Base-by-base conservation (phyloP, 2,888 invertebrate genomes). In the Lampropteryx suffumata region DNA sequence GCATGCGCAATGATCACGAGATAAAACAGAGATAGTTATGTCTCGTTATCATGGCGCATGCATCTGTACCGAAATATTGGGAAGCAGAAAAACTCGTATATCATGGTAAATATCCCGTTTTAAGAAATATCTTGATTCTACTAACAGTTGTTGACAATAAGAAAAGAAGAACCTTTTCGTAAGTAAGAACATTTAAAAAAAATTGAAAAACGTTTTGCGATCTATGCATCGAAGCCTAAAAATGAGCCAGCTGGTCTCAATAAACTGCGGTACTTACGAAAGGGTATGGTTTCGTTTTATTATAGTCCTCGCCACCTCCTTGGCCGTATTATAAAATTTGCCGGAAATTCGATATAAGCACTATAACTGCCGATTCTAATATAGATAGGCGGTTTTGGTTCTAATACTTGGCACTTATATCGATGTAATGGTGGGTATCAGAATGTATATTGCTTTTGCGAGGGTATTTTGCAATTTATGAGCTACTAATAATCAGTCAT, bases 221-320 rank as follows among this genome's bases (percentile, higher is more conserved):
- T 7, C 24, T 24, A 7, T n/a, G n/a, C n/a, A n/a, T n/a, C 6
- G 3, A 7, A 24, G 1, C 6, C 24, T 5, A 24, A 7, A 29
- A 12, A 9, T 30, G 32, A 32, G 7, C 28, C 9, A 52, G 47
- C 35, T 11, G 11, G 44, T 34, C 8, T 4, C 0, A 11, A 11
- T 8, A 33, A 3, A 1, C 39, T 44, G 21, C 32, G 42, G 14
- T 7, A 8, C 34, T 34, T 26, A 34, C 40, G 27, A 34, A 24
- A 49, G 50, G 48, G 41, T 55, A 58, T 59, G 56, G 55, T 62
- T 62, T 58, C 30, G 49, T 48, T 64, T 62, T 64, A 71, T 69
- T 65, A 67, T 55, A 55, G 69, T 62, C 44, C 43, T 67, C 62
- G 45, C 41, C 56, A 50, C 53, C 50, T 48, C 41, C 57, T 63